phyloP scores from a whole-genome alignment of 1,140 invertebrate genomes.

The Saccostrea cuccullata region DNA sequence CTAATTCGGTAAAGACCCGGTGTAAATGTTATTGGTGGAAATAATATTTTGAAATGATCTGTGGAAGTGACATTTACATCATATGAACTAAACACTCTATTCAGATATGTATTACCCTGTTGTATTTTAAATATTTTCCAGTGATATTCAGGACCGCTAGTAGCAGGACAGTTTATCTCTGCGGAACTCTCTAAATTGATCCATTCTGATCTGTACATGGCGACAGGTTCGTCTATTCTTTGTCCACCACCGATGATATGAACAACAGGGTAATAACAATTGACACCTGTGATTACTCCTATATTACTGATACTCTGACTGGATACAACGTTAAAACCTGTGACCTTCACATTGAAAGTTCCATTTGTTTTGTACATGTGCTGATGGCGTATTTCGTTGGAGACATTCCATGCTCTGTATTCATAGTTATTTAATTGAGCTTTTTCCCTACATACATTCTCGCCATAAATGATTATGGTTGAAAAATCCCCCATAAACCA shows the following conservation, averaged over 20 bases:
- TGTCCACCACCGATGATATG: constrained; percentile 62
- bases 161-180: constrained; percentile 62
- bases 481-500: constrained; percentile 65
- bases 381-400: constrained; percentile 41
- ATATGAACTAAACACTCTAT: constrained; percentile 55
- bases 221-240: constrained; percentile 58
- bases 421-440: constrained; percentile 36
- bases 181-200: constrained; percentile 64
- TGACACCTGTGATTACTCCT: constrained; percentile 60
- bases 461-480: constrained; percentile 56
- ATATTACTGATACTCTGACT: constrained; percentile 44
- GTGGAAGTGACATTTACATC: neutral
- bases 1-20: constrained; percentile 61
- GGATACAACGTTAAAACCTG: constrained; percentile 60
- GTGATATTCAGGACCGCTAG: constrained; percentile 53
- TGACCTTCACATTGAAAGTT: constrained; percentile 59
- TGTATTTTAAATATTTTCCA: constrained; percentile 60
- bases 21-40: constrained; percentile 55
- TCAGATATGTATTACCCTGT: constrained; percentile 56
- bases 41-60: constrained; percentile 62
- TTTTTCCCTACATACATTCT: constrained; percentile 47
- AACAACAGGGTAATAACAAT: constrained; percentile 63
- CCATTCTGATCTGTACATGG: constrained; percentile 57
- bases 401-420: constrained; percentile 48
- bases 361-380: constrained; percentile 59